Conservation (phyloP, 2,113 vertebrate species). For the Oncorhynchus kisutch region DNA sequence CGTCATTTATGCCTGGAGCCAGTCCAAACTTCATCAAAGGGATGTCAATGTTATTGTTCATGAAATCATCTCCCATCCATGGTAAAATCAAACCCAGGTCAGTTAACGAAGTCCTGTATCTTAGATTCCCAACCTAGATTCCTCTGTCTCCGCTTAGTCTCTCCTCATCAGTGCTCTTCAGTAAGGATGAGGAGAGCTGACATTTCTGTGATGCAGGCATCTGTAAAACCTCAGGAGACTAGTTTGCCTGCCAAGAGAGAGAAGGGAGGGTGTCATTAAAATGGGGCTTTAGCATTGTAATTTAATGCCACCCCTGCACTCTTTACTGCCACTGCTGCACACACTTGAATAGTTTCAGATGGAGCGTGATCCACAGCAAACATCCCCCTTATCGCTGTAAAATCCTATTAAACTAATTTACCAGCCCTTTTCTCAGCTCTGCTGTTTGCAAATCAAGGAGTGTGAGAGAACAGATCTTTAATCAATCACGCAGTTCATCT, state of each 20-base stretch:
- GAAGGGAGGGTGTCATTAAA: constrained; percentile 20
- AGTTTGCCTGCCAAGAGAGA: constrained; percentile 35
- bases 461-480: constrained; percentile 3
- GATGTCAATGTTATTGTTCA: constrained; percentile 31
- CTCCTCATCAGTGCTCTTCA: background rate
- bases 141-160: constrained; percentile 17
- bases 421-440: constrained; percentile 32
- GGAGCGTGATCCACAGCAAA: constrained; percentile 33
- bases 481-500: background rate
- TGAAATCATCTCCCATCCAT: background rate
- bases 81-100: constrained; percentile 1
- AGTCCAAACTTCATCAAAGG: constrained; percentile 8
- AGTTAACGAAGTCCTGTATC: background rate
- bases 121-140: background rate
- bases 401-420: constrained; percentile 15
- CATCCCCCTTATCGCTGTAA: constrained; percentile 34
- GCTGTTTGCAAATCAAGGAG: constrained; percentile 19
- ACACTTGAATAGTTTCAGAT: constrained; percentile 35
- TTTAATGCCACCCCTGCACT: constrained; percentile 1
- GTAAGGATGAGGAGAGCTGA: constrained; percentile 29
- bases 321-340: constrained; percentile 15
- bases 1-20: too few species aligned
- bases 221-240: constrained; percentile 49
- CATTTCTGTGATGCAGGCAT: constrained; percentile 36
- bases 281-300: constrained; percentile 37